Percentiles rank a stretch among this genome's conserved stretches.
Evolutionary conservation across 2,797 vertebrate genomes (phyloP).

Genomic region (Gallinago nigripennis): DNA sequence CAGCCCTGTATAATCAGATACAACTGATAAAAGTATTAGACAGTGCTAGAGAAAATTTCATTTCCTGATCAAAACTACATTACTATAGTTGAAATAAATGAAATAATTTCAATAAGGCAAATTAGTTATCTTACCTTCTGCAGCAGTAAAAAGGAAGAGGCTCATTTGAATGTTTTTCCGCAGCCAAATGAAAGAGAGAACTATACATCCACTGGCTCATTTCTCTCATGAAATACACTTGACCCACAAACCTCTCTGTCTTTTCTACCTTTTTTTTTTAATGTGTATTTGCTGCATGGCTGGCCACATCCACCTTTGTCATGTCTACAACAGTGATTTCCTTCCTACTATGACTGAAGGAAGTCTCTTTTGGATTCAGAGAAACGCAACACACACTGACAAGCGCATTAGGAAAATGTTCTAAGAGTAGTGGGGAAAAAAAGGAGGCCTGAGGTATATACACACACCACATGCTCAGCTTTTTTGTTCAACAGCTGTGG

Average conservation of each 20-base stretch:
- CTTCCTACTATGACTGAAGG: slow-evolving; percentile 46
- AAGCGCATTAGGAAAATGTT: neutral
- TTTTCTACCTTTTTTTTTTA: slow-evolving; percentile 26
- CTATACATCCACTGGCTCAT: neutral
- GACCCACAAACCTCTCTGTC: slow-evolving; percentile 63
- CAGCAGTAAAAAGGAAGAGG: slow-evolving; percentile 55
- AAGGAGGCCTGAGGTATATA: neutral
- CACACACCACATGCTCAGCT: neutral
- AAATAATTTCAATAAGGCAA: neutral
- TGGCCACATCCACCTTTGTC: slow-evolving; percentile 72
- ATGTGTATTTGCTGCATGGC: slow-evolving; percentile 70
- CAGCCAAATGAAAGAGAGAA: slow-evolving; percentile 20
- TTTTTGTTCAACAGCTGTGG: neutral
- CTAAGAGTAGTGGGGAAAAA: neutral
- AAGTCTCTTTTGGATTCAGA: slow-evolving; percentile 23
- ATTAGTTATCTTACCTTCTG: slow-evolving; percentile 57
- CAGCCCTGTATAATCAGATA: neutral
- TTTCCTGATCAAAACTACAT: neutral
- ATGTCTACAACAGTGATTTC: slow-evolving; percentile 58
- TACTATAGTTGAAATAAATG: neutral
- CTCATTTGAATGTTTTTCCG: slow-evolving; percentile 36
- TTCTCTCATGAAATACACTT: slow-evolving; percentile 29
- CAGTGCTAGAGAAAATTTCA: neutral
- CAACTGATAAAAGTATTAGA: slow-evolving; percentile 8
- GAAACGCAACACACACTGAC: slow-evolving; percentile 38